Conservation (phyloP, 2,113 vertebrate species). For the Macroglossus sobrinus region DNA sequence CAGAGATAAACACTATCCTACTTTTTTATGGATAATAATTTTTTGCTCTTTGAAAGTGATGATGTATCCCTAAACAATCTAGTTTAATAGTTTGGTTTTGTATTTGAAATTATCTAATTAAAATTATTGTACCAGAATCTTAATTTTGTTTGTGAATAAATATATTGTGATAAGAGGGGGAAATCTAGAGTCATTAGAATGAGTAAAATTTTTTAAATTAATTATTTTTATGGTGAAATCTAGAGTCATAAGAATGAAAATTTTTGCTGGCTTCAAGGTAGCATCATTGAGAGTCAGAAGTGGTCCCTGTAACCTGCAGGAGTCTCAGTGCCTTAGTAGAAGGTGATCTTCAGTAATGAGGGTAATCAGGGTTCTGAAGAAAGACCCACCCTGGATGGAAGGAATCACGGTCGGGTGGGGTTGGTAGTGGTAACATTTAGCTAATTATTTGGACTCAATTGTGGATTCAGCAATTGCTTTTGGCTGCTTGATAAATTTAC, state of each 20-base stretch:
- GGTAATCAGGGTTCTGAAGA: background rate
- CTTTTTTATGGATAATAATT: slow-evolving; percentile 16
- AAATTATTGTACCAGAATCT: background rate
- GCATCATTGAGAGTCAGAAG: background rate
- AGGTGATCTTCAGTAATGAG: background rate
- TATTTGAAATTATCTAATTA: slow-evolving; percentile 20
- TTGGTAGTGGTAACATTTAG: background rate
- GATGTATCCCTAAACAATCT: background rate
- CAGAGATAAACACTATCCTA: background rate
- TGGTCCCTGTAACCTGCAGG: background rate
- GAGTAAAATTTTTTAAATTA: too few relatives aligned
- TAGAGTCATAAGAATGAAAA: background rate
- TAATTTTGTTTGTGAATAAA: slow-evolving; percentile 21
- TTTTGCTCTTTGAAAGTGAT: background rate
- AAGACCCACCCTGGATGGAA: background rate
- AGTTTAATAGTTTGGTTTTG: background rate
- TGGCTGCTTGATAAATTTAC: background rate
- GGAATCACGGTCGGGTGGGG: background rate
- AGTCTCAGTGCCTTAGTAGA: background rate
- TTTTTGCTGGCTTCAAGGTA: background rate
- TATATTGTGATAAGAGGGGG: background rate
- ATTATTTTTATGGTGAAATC: background rate
- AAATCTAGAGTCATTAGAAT: background rate
- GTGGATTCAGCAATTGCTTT: background rate
- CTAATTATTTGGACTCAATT: background rate